phyloP scores from a whole-genome alignment of 2,888 invertebrate species.

The Microctonus hyperodae region DNA sequence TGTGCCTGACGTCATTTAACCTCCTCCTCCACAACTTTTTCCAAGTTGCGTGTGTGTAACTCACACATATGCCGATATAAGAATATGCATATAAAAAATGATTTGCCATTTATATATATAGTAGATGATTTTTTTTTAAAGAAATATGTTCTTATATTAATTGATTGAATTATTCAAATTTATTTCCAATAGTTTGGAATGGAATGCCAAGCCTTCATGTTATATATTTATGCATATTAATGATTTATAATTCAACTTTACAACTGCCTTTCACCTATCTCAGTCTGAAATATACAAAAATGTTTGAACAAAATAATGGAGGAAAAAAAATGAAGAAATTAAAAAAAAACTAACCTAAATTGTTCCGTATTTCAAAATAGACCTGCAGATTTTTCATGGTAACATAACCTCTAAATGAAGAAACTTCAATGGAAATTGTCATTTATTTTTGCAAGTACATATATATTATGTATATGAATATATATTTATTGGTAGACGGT shows the following conservation, averaged over 20 bases:
- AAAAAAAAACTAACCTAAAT: neutral
- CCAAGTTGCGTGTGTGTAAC: neutral
- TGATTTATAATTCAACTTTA: too few relatives aligned
- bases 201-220: too few relatives aligned
- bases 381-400: neutral
- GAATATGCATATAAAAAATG: neutral
- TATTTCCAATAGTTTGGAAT: too few relatives aligned
- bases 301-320: too few relatives aligned
- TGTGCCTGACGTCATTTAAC: constrained; percentile 55
- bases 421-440: neutral
- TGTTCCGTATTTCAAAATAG: neutral
- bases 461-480: neutral
- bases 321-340: neutral
- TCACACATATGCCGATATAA: neutral
- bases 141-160: too few relatives aligned
- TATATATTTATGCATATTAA: too few relatives aligned
- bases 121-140: neutral
- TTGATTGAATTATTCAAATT: too few relatives aligned
- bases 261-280: too few relatives aligned
- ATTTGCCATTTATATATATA: neutral
- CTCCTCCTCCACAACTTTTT: constrained; percentile 26
- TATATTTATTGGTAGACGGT: neutral
- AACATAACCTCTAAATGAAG: neutral
- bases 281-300: too few relatives aligned
- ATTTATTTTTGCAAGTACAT: neutral